These are phyloP conservation scores for Neosilurus hyrtlii DNA, from an alignment of 2,797 vertebrate genomes.

Conservation along the genomic window DNA sequence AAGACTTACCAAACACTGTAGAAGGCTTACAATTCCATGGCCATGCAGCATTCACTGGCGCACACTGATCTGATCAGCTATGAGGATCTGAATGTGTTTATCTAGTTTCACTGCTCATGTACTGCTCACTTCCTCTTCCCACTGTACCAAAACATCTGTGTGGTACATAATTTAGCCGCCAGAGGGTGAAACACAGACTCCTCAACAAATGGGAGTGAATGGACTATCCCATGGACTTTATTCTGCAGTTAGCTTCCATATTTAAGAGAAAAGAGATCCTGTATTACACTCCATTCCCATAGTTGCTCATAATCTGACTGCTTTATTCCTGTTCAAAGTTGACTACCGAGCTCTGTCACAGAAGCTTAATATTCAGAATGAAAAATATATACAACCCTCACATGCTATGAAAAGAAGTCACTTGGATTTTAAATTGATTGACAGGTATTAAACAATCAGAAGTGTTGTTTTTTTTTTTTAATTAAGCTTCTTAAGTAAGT, in stretches of 20 bases:
- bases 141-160: neutral
- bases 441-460: neutral
- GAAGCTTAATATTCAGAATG: neutral
- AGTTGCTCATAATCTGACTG: neutral
- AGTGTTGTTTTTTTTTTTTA: neutral
- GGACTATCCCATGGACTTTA: slow-evolving; percentile 50
- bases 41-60: neutral
- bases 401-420: slow-evolving; percentile 12
- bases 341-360: neutral
- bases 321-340: neutral
- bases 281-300: neutral
- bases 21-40: neutral
- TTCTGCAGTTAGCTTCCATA: slow-evolving; percentile 35
- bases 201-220: neutral
- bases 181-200: neutral
- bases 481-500: neutral
- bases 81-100: neutral
- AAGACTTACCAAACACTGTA: neutral
- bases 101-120: neutral
- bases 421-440: neutral
- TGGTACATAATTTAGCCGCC: neutral
- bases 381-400: neutral
- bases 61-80: neutral
- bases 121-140: slow-evolving; percentile 14
- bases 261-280: neutral